These are phyloP conservation scores for Dermochelys coriacea DNA, from an alignment of 2,797 vertebrate species.

Conservation along the genomic window DNA sequence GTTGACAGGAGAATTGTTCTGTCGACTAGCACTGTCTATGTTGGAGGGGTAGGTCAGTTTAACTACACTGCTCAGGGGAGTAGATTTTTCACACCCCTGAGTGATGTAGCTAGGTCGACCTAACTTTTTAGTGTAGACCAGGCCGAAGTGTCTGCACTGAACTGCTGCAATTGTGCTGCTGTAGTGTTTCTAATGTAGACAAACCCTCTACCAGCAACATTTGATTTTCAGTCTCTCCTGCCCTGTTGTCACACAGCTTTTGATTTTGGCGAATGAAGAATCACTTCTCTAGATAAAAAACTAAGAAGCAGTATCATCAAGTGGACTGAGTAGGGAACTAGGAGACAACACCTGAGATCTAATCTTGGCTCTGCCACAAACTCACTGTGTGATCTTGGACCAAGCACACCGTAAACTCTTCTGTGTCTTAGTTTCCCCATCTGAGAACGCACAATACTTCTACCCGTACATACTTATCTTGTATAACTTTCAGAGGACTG, in stretches of 20 bases:
- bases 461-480: not conserved
- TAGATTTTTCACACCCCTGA: no score
- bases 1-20: not conserved
- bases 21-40: not conserved
- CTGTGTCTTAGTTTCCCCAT: not conserved
- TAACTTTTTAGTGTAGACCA: not conserved
- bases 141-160: no score
- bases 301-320: not conserved
- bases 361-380: not conserved
- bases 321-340: not conserved
- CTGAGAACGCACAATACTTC: not conserved
- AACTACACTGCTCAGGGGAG: no score
- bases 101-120: not conserved
- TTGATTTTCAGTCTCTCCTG: not conserved
- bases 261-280: not conserved
- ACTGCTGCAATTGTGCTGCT: no score
- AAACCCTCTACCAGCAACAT: accelerated
- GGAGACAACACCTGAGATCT: not conserved
- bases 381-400: accelerated
- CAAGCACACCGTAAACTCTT: not conserved
- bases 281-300: not conserved
- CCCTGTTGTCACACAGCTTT: not conserved
- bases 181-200: not conserved
- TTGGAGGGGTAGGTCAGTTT: no score
- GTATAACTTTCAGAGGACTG: not conserved